Conservation (phyloP, 1,140 invertebrate genomes). For the Sycobia sp. region DNA sequence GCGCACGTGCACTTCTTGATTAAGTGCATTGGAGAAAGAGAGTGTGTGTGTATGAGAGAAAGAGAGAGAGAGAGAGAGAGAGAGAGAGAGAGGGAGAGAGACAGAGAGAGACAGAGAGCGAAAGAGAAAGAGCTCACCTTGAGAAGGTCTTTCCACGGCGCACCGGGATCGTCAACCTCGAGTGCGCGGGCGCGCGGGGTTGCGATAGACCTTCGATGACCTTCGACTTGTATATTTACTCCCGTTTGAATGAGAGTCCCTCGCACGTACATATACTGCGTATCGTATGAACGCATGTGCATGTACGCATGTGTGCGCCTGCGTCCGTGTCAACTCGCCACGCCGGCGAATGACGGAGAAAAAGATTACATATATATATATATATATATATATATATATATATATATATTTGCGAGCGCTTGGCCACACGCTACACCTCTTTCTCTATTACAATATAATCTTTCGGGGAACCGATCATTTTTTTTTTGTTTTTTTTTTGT, state of each 20-base stretch:
- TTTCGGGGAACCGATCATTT: too few relatives aligned
- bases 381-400: too few relatives aligned
- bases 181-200: too few relatives aligned
- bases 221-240: slow-evolving; percentile 17
- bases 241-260: not conserved
- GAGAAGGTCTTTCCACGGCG: slow-evolving; percentile 44
- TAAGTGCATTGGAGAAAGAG: too few relatives aligned
- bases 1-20: too few relatives aligned
- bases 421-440: too few relatives aligned
- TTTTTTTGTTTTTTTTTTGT: too few relatives aligned
- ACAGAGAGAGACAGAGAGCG: not conserved
- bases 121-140: slow-evolving; percentile 37
- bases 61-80: not conserved
- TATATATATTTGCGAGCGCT: too few relatives aligned
- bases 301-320: not conserved
- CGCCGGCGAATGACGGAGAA: too few relatives aligned
- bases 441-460: too few relatives aligned
- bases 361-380: too few relatives aligned
- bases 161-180: slow-evolving; percentile 23
- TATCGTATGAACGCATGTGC: not conserved
- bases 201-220: slow-evolving; percentile 15
- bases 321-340: too few relatives aligned
- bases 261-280: not conserved
- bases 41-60: not conserved
- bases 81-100: not conserved